Percentiles rank a stretch among this genome's conserved stretches.
Evolutionary conservation across 1,140 invertebrate genomes (phyloP).

Genomic region (Panagrolaimus sp.): DNA sequence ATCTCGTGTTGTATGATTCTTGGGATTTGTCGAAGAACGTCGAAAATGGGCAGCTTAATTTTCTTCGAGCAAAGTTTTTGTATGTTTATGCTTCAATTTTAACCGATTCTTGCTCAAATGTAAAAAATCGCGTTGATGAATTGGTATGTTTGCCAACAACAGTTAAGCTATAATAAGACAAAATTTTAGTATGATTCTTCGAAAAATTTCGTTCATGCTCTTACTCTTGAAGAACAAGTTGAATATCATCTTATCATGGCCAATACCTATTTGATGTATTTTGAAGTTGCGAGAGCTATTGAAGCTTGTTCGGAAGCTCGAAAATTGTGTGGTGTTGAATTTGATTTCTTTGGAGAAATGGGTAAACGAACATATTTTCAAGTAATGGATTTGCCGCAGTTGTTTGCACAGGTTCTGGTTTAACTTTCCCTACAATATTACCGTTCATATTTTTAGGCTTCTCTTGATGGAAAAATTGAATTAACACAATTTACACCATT

Average conservation of each 20-base stretch:
- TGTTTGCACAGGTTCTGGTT: slow-evolving; percentile 9
- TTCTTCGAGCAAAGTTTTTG: not conserved
- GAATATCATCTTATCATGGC: not conserved
- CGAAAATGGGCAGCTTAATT: not conserved
- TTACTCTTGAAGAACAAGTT: not conserved
- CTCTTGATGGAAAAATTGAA: not conserved
- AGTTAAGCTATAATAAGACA: not conserved
- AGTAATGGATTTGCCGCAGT: slow-evolving; percentile 8
- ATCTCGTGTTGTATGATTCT: not conserved
- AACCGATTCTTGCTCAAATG: not conserved
- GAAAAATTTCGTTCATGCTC: not conserved
- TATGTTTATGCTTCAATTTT: slow-evolving; percentile 6
- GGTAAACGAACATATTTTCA: slow-evolving; percentile 1
- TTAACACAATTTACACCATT: not conserved
- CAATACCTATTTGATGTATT: slow-evolving; percentile 3
- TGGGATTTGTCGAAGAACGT: not conserved
- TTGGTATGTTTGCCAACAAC: not conserved
- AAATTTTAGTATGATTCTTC: not conserved
- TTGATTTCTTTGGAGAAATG: not conserved
- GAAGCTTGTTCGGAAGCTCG: not conserved
- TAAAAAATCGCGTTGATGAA: not conserved
- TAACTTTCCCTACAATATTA: not conserved
- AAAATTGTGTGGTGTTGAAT: not conserved
- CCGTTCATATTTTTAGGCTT: not conserved
- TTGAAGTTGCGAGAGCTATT: not conserved